Percentiles rank a stretch among this genome's conserved stretches.
These are phyloP conservation scores for Oreotrochilus melanogaster DNA, from an alignment of 2,113 vertebrate genomes.

Conservation along the genomic window DNA sequence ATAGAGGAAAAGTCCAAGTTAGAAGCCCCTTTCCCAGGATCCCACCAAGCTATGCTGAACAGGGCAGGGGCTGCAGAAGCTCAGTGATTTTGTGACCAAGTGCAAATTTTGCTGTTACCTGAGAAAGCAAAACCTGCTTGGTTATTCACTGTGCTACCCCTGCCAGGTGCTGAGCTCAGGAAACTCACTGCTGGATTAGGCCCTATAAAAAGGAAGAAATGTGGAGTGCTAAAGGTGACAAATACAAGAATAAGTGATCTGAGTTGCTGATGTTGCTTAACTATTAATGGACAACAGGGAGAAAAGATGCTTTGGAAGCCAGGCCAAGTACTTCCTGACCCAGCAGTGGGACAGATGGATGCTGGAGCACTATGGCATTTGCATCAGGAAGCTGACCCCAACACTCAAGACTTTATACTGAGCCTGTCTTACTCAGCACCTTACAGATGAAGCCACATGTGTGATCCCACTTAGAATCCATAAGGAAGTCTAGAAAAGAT, in stretches of 20 bases:
- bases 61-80: not conserved
- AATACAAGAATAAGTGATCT: not conserved
- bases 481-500: not conserved
- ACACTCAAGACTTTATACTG: not conserved
- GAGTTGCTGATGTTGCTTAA: not conserved
- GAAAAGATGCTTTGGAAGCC: not conserved
- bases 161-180: not conserved
- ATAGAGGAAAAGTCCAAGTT: not conserved
- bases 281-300: not conserved
- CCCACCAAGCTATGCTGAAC: accelerated
- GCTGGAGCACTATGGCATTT: not conserved
- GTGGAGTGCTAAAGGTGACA: not conserved
- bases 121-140: not conserved
- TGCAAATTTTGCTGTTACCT: not conserved
- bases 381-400: not conserved
- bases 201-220: not conserved
- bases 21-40: not conserved
- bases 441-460: not conserved
- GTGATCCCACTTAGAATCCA: not conserved
- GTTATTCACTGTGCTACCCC: not conserved
- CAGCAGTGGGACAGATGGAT: not conserved
- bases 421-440: not conserved
- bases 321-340: not conserved
- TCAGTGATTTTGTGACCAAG: not conserved
- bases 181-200: not conserved